A percentile compares a stretch with the other conserved stretches of the same genome.
phyloP scores from a whole-genome alignment of 2,797 vertebrate genomes.

The Chelmon rostratus region DNA sequence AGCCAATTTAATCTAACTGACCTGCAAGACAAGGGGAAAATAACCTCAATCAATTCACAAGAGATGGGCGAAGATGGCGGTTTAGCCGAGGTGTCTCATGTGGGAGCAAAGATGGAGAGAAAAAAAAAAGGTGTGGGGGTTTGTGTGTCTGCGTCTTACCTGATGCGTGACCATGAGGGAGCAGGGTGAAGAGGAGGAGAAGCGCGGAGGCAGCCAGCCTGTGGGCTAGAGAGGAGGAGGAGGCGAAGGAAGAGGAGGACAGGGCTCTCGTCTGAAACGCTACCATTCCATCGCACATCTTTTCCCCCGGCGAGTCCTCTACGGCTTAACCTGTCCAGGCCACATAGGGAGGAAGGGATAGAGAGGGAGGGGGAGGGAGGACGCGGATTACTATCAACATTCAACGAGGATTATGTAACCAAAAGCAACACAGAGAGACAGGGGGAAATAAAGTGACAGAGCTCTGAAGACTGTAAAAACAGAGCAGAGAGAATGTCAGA shows the following conservation, averaged over 20 bases:
- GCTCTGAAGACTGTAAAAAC: slow-evolving; percentile 19
- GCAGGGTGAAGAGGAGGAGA: slow-evolving; percentile 81
- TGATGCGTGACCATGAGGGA: slow-evolving; percentile 85
- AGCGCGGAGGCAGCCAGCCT: slow-evolving; percentile 81
- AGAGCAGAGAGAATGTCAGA: background rate
- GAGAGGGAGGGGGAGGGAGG: slow-evolving; percentile 35
- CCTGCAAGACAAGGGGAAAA: slow-evolving; percentile 46
- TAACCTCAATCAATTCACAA: slow-evolving; percentile 60
- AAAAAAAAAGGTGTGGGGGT: background rate
- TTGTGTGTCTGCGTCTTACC: slow-evolving; percentile 75
- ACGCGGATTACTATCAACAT: slow-evolving; percentile 77
- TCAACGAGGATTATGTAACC: slow-evolving; percentile 79
- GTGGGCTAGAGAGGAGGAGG: slow-evolving; percentile 73
- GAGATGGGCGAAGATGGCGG: slow-evolving; percentile 48
- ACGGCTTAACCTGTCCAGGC: slow-evolving; percentile 81
- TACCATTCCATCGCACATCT: slow-evolving; percentile 89
- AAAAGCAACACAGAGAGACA: slow-evolving; percentile 66
- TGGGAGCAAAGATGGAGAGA: slow-evolving; percentile 4
- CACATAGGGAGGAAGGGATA: slow-evolving; percentile 56
- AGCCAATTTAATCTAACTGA: slow-evolving; percentile 71
- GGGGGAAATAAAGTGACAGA: slow-evolving; percentile 41
- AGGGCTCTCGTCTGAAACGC: slow-evolving; percentile 82
- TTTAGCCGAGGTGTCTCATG: slow-evolving; percentile 42
- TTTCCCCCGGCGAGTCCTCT: slow-evolving; percentile 83
- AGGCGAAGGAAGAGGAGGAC: slow-evolving; percentile 60